Conservation (phyloP, 2,113 vertebrate species). For the Pygathrix nemaeus region DNA sequence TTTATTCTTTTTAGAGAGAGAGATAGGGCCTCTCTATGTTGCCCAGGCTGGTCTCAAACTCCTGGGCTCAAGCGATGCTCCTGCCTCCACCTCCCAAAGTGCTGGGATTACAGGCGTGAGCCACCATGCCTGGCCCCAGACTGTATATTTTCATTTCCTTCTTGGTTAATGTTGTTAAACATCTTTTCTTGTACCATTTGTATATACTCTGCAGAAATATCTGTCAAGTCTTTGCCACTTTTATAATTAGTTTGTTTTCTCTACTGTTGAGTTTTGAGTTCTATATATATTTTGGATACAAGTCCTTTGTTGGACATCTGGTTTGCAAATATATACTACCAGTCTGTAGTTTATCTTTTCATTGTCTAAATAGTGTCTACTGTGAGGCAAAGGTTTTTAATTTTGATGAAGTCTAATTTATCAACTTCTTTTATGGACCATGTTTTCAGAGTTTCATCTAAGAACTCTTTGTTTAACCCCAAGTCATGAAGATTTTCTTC, state of each 20-base stretch:
- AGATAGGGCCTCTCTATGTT: too few relatives aligned
- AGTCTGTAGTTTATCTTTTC: neutral
- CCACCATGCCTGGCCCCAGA: too few relatives aligned
- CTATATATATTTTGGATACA: slow-evolving; percentile 1
- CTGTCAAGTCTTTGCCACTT: neutral
- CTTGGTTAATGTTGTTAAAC: neutral
- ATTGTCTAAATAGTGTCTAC: slow-evolving; percentile 16
- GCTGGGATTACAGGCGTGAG: too few relatives aligned
- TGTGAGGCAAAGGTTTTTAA: neutral
- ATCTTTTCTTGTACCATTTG: neutral
- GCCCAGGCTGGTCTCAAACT: too few relatives aligned
- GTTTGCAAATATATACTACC: neutral
- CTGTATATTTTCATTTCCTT: neutral
- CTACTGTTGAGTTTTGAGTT: neutral
- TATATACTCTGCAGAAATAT: neutral
- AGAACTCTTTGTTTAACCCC: slow-evolving; percentile 1
- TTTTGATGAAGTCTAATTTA: slow-evolving; percentile 12
- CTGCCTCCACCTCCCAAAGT: too few relatives aligned
- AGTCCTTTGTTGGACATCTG: neutral
- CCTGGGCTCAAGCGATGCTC: too few relatives aligned
- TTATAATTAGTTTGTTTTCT: neutral
- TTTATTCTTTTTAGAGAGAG: too few relatives aligned
- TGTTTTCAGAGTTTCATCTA: neutral
- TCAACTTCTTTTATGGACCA: neutral
- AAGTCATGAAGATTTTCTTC: neutral